Evolutionary conservation across 2,797 vertebrate genomes (phyloP), one percentile per base, ranked within the genome.

Genomic region (Syncerus caffer): DNA sequence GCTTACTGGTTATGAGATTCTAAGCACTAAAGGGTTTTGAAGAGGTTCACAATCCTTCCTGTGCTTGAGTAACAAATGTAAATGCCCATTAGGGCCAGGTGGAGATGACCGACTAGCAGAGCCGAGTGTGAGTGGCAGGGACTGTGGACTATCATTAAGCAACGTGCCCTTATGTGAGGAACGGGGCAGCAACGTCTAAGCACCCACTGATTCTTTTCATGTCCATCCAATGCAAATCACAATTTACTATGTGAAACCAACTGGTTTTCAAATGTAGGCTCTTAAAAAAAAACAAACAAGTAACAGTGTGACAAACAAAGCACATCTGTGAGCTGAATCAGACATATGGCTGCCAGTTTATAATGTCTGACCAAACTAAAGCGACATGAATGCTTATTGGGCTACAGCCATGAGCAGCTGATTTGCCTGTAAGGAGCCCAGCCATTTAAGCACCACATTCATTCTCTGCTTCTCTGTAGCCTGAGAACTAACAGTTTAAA

Each of bases 271-370:
- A 96, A 96, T 67, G 95, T 83, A 95, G 51, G 31, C 62, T 55
- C 71, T 95, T 78, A 67, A 74, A 83, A 90, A 96, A 67, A 97
- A 97, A 96, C 96, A 97, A 97, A 97, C 94, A 96, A 76, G 83
- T 76, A 96, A 96, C 19, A 42, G 67, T 85, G 74, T 34, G 34
- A 79, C 42, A 85, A 67, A 92, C 92, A 92, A 90, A 90, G 95
- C 83, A 86, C 85, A 84, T 80, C 96, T 97, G 97, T 95, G 96
- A 93, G 62, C 88, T 55, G 82, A 92, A 89, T 27, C 1, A 29
- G 85, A 89, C 92, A 83, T 83, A 90, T 47, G 88, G 95, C 90
- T 92, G 53, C 90, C 80, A 53, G 76, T 47, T 95, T 83, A 29
- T 15, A 97, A 50, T 3, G 1, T 83, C 90, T 34, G 60, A 93